These are phyloP conservation scores for Haemorhous mexicanus DNA, from an alignment of 2,113 vertebrate species.

Conservation along the genomic window DNA sequence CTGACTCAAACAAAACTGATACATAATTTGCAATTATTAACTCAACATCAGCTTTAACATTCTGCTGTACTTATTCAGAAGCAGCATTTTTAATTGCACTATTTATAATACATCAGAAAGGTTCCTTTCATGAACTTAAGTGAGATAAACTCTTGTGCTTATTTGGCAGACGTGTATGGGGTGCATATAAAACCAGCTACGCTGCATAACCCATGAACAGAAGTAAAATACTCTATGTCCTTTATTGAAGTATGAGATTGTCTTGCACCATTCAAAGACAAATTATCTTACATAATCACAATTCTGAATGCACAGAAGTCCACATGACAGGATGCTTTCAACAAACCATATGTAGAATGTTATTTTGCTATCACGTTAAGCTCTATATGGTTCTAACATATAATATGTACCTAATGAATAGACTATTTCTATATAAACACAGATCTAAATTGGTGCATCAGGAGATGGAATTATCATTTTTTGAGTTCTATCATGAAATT, in stretches of 20 bases:
- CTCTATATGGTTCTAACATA: slow-evolving; percentile 30
- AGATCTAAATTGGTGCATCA: slow-evolving; percentile 17
- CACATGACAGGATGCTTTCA: slow-evolving; percentile 44
- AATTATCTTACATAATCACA: slow-evolving; percentile 65
- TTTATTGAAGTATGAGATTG: slow-evolving; percentile 50
- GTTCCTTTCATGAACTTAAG: slow-evolving; percentile 2
- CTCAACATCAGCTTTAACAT: slow-evolving; percentile 41
- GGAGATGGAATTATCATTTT: slow-evolving; percentile 23
- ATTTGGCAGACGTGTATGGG: slow-evolving; percentile 7
- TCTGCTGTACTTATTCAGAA: slow-evolving; percentile 22
- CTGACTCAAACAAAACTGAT: slow-evolving; percentile 30
- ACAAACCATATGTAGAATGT: neutral
- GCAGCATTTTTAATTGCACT: slow-evolving; percentile 39
- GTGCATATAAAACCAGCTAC: slow-evolving; percentile 1
- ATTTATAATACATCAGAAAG: slow-evolving; percentile 46
- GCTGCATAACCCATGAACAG: neutral
- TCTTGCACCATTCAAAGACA: slow-evolving; percentile 16
- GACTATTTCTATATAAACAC: neutral
- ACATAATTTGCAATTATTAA: slow-evolving; percentile 44
- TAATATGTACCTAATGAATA: slow-evolving; percentile 2
- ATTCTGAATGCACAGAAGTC: slow-evolving; percentile 32
- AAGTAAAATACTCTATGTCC: slow-evolving; percentile 1
- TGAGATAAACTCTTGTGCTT: slow-evolving; percentile 43
- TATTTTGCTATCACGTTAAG: neutral
- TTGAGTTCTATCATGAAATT: neutral